Percentiles rank a stretch among this genome's conserved stretches.
These are phyloP conservation scores for Gallinago solitaria DNA, from an alignment of 2,797 vertebrate species.

Conservation along the genomic window DNA sequence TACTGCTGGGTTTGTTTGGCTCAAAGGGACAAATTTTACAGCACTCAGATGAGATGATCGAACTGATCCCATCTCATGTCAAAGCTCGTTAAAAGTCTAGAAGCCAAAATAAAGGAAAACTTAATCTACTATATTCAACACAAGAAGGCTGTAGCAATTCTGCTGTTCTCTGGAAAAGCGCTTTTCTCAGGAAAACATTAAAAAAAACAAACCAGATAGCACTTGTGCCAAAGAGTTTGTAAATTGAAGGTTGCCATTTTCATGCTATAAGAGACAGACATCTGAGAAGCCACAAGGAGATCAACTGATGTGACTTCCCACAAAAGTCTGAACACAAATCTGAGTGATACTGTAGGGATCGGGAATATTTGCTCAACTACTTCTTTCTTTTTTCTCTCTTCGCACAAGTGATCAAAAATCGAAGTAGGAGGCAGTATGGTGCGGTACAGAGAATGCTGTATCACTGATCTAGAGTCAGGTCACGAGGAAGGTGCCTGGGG, in stretches of 20 bases:
- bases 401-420: not conserved
- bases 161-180: not conserved
- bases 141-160: not conserved
- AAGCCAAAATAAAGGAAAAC: not conserved
- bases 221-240: not conserved
- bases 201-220: not conserved
- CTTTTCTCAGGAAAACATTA: not conserved
- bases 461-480: not conserved
- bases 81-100: not conserved
- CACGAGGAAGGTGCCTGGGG: not conserved
- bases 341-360: not conserved
- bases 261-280: not conserved
- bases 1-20: not conserved
- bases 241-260: not conserved
- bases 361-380: not conserved
- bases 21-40: not conserved
- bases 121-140: not conserved
- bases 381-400: not conserved
- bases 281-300: not conserved
- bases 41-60: not conserved
- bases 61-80: not conserved
- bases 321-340: not conserved
- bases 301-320: not conserved
- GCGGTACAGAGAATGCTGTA: not conserved
- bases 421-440: not conserved